Percentiles rank a stretch among this genome's conserved stretches.
These are phyloP conservation scores for Pilophorus perplexus DNA, from an alignment of 2,888 invertebrate genomes.

Conservation along the genomic window DNA sequence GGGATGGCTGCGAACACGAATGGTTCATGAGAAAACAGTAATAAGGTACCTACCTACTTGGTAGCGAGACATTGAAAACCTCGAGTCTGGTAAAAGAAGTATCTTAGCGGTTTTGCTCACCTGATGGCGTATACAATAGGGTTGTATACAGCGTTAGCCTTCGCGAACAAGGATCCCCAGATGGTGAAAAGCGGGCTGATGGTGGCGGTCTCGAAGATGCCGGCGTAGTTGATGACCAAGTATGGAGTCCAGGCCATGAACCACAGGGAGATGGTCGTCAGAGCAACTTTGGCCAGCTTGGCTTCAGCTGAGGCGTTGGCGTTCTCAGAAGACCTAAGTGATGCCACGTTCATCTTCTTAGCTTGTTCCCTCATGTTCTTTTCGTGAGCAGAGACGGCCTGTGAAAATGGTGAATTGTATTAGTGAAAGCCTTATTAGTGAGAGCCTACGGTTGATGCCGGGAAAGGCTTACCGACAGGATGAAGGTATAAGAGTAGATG, in stretches of 20 bases:
- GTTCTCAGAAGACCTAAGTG: constrained; percentile 74
- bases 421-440: too few species aligned
- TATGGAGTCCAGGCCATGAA: constrained; percentile 88
- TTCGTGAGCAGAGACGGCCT: constrained; percentile 82
- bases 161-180: constrained; percentile 88
- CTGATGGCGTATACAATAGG: constrained; percentile 89
- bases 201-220: constrained; percentile 70
- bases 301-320: constrained; percentile 78
- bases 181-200: constrained; percentile 79
- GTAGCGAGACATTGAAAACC: neutral
- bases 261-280: constrained; percentile 87
- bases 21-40: too few species aligned
- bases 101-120: constrained; percentile 53
- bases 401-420: constrained; percentile 47
- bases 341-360: constrained; percentile 91
- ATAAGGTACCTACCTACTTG: too few species aligned
- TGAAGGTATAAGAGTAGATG: constrained; percentile 84
- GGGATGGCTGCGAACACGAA: constrained; percentile 63
- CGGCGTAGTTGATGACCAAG: constrained; percentile 75
- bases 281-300: constrained; percentile 83
- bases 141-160: constrained; percentile 86
- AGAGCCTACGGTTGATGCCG: too few species aligned
- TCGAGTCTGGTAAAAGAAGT: neutral
- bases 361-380: constrained; percentile 85
- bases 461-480: constrained; percentile 71